Conservation (phyloP, 2,888 invertebrate species). For the Cyrtodaria siliqua region DNA sequence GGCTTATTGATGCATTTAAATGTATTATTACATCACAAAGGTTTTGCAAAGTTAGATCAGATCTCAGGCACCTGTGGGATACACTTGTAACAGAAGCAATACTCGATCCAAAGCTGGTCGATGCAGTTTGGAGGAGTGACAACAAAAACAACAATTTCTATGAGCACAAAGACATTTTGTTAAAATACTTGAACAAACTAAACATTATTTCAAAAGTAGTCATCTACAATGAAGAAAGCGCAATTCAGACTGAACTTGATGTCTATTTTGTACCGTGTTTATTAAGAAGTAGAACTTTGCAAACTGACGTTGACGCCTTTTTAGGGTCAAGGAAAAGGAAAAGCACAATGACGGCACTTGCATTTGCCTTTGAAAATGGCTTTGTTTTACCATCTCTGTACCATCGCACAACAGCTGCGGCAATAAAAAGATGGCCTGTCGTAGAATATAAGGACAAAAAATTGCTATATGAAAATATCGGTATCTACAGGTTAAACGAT, state of each 20-base stretch:
- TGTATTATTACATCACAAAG: conserved; percentile 32
- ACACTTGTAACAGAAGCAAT: conserved; percentile 8
- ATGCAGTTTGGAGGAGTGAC: conserved; percentile 16
- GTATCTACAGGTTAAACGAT: conserved; percentile 17
- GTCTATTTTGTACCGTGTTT: conserved; percentile 26
- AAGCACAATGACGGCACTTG: conserved; percentile 1
- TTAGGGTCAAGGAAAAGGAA: too few relatives aligned
- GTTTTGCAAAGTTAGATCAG: conserved; percentile 17
- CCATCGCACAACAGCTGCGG: conserved; percentile 29
- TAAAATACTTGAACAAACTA: conserved; percentile 15
- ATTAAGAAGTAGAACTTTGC: background rate
- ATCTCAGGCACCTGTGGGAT: conserved; percentile 3
- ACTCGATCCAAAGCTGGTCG: conserved; percentile 12
- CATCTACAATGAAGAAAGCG: background rate
- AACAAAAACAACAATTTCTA: conserved; percentile 17
- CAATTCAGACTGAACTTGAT: conserved; percentile 2
- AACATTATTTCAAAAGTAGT: conserved; percentile 16
- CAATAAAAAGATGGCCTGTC: conserved; percentile 26
- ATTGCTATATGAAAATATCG: conserved; percentile 9
- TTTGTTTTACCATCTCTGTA: conserved; percentile 21
- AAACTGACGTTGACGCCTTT: too few relatives aligned
- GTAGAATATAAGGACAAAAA: background rate
- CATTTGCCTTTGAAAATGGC: conserved; percentile 8
- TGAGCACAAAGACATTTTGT: conserved; percentile 16
- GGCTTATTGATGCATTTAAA: conserved; percentile 39